Evolutionary conservation across 1,140 invertebrate genomes (phyloP).

Genomic region (Idris sp.): DNA sequence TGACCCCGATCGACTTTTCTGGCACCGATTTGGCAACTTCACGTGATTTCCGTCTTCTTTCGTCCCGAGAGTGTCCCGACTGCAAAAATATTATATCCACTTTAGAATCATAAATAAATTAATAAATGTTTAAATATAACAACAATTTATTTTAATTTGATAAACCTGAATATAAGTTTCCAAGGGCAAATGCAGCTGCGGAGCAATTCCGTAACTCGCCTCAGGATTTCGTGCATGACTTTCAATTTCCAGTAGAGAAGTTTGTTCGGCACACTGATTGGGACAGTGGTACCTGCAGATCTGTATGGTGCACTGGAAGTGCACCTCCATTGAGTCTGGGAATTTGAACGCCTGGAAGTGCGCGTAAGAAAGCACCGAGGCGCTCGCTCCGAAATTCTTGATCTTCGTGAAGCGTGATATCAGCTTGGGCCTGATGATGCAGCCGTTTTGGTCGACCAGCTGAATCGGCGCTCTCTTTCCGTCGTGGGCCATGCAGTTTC

Average conservation of each 20-base stretch:
- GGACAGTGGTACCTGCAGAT: conserved; percentile 95
- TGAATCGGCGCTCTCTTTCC: conserved; percentile 96
- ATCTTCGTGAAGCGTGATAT: conserved; percentile 97
- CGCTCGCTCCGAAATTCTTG: conserved; percentile 95
- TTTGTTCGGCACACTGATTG: conserved; percentile 88
- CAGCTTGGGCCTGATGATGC: conserved; percentile 92
- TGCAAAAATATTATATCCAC: no score
- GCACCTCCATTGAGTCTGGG: conserved; percentile 97
- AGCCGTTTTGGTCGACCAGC: conserved; percentile 94
- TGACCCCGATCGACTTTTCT: conserved; percentile 89
- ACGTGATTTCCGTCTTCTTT: conserved; percentile 83
- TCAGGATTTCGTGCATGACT: conserved; percentile 80
- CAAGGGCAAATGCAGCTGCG: conserved; percentile 79
- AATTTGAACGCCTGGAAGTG: conserved; percentile 98
- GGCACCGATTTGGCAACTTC: conserved; percentile 80
- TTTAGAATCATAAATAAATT: no score
- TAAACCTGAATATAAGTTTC: conserved; percentile 83
- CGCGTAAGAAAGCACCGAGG: conserved; percentile 93
- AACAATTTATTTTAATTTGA: no score
- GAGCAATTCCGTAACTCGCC: conserved; percentile 83
- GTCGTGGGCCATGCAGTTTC: conserved; percentile 96
- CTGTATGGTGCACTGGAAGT: conserved; percentile 97
- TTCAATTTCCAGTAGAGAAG: conserved; percentile 73
- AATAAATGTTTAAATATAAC: no score
- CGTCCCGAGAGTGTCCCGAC: conserved; percentile 84